Conservation (phyloP, 2,888 invertebrate species). For the Chrysodeixis includens region DNA sequence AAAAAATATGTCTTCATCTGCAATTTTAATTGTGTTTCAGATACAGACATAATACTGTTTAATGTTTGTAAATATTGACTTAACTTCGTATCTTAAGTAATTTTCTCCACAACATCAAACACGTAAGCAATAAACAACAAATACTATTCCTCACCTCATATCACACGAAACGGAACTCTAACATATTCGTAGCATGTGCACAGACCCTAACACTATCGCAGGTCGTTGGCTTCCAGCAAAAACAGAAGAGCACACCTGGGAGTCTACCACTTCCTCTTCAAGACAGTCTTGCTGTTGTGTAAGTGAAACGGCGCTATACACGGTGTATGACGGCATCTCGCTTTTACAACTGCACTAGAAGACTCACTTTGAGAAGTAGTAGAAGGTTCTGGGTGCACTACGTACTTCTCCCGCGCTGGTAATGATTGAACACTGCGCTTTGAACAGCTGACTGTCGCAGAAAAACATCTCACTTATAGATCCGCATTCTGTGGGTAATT, state of each 20-base stretch:
- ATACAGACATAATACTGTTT: too few relatives aligned
- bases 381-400: too few relatives aligned
- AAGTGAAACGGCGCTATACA: too few relatives aligned
- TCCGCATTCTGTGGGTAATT: slow-evolving; percentile 53
- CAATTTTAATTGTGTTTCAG: too few relatives aligned
- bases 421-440: slow-evolving; percentile 34
- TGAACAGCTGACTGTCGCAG: slow-evolving; percentile 42
- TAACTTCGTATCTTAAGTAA: too few relatives aligned
- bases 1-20: too few relatives aligned
- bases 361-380: too few relatives aligned
- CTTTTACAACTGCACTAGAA: too few relatives aligned
- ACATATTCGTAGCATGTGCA: slow-evolving; percentile 9
- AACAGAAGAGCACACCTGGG: slow-evolving; percentile 46
- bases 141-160: not conserved
- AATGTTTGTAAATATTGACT: too few relatives aligned
- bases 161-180: not conserved
- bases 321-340: too few relatives aligned
- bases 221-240: slow-evolving; percentile 52
- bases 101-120: not conserved
- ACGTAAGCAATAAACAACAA: not conserved
- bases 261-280: too few relatives aligned
- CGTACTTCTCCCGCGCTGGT: slow-evolving; percentile 32
- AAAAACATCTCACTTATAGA: slow-evolving; percentile 32
- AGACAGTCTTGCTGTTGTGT: too few relatives aligned
- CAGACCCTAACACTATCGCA: slow-evolving; percentile 13